These are phyloP conservation scores for Onthophagus sagittarius DNA, from an alignment of 2,888 invertebrate genomes.

Conservation along the genomic window DNA sequence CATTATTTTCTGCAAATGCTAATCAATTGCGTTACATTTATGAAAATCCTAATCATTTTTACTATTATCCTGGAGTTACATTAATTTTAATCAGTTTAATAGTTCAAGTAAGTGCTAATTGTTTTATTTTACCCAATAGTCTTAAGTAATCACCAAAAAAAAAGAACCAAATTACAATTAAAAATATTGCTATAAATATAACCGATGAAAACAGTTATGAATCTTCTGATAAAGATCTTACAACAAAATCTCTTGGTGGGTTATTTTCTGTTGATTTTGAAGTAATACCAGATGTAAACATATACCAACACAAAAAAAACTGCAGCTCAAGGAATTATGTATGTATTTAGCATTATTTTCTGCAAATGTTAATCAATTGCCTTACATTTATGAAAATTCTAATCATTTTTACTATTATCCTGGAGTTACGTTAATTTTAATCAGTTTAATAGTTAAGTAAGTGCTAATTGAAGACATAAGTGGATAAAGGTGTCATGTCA, in stretches of 20 bases:
- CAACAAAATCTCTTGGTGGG: too few species aligned
- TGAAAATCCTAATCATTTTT: slow-evolving; percentile 67
- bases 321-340: slow-evolving; percentile 86
- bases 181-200: too few species aligned
- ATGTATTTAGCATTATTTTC: slow-evolving; percentile 86
- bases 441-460: slow-evolving; percentile 75
- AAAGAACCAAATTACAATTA: not conserved
- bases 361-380: slow-evolving; percentile 87
- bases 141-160: not conserved
- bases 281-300: slow-evolving; percentile 69
- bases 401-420: slow-evolving; percentile 74
- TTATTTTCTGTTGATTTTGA: not conserved
- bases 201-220: too few species aligned
- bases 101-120: slow-evolving; percentile 61
- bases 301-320: slow-evolving; percentile 89
- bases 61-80: slow-evolving; percentile 69
- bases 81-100: slow-evolving; percentile 74
- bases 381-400: slow-evolving; percentile 73
- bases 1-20: slow-evolving; percentile 84
- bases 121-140: not conserved
- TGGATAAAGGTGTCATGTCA: too few species aligned
- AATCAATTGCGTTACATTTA: slow-evolving; percentile 84
- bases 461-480: too few species aligned
- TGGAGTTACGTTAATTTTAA: slow-evolving; percentile 67
- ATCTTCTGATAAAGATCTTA: too few species aligned